These are phyloP conservation scores for Pempheris klunzingeri DNA, from an alignment of 2,797 vertebrate genomes.

Conservation along the genomic window DNA sequence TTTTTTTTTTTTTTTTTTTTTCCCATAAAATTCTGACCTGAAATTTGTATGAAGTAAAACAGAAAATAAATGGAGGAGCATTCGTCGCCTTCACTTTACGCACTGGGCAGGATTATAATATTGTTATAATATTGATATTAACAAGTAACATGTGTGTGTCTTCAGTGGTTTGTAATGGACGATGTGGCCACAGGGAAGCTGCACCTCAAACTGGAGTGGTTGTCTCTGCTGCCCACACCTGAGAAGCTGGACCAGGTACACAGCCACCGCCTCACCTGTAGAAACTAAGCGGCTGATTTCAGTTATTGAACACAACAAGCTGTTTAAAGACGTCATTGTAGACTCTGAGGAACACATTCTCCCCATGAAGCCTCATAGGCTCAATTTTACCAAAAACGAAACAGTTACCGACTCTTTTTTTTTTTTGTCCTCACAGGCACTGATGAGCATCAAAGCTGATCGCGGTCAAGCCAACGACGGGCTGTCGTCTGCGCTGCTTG, in stretches of 20 bases:
- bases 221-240: slow-evolving; percentile 87
- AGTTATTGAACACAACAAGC: not conserved
- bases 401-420: too few species aligned
- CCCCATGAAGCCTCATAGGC: not conserved
- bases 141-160: not conserved
- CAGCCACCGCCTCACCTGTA: fast-evolving
- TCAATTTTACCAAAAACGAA: not conserved
- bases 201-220: slow-evolving; percentile 94
- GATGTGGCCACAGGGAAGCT: slow-evolving; percentile 91
- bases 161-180: slow-evolving; percentile 93
- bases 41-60: too few species aligned
- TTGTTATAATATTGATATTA: not conserved
- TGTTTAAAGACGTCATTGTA: not conserved
- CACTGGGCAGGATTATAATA: not conserved
- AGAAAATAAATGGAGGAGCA: too few species aligned
- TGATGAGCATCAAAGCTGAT: slow-evolving; percentile 89
- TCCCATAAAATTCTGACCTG: not conserved
- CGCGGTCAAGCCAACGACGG: slow-evolving; percentile 92
- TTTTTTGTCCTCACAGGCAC: slow-evolving; percentile 79
- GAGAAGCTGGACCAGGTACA: slow-evolving; percentile 91
- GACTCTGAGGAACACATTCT: not conserved
- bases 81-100: not conserved
- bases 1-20: too few species aligned
- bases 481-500: slow-evolving; percentile 92
- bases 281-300: not conserved